Conservation (phyloP, 2,113 vertebrate genomes). For the Mellivora capensis region DNA sequence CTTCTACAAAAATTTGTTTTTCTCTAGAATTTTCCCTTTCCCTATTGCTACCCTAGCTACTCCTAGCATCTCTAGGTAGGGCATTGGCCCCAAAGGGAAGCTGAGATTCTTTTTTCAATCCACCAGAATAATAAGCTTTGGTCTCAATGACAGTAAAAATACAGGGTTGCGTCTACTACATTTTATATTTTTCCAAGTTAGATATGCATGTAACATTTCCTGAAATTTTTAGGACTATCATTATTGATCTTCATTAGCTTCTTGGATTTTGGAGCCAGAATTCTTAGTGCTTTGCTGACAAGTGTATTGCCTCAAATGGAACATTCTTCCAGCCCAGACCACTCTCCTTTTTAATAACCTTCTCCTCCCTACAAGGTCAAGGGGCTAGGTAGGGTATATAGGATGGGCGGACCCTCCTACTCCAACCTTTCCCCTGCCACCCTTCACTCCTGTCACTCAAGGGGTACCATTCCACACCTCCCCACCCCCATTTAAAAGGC, state of each 20-base stretch:
- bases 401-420: neutral
- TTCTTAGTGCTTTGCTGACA: neutral
- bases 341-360: neutral
- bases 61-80: neutral
- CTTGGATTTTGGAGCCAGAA: neutral
- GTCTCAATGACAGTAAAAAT: neutral
- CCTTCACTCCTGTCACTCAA: neutral
- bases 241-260: neutral
- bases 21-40: neutral
- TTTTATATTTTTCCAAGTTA: neutral
- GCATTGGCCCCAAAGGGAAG: neutral
- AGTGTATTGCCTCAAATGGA: neutral
- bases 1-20: neutral
- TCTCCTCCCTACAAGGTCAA: slow-evolving; percentile 3
- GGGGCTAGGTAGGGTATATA: neutral
- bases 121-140: neutral
- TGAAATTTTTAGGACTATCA: neutral
- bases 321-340: neutral
- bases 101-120: neutral
- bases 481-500: neutral
- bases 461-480: neutral
- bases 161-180: neutral
- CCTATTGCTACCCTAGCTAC: neutral
- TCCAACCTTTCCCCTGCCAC: neutral
- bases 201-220: neutral